phyloP scores from a whole-genome alignment of 1,140 invertebrate genomes.

The Oreohelix idahoensis region DNA sequence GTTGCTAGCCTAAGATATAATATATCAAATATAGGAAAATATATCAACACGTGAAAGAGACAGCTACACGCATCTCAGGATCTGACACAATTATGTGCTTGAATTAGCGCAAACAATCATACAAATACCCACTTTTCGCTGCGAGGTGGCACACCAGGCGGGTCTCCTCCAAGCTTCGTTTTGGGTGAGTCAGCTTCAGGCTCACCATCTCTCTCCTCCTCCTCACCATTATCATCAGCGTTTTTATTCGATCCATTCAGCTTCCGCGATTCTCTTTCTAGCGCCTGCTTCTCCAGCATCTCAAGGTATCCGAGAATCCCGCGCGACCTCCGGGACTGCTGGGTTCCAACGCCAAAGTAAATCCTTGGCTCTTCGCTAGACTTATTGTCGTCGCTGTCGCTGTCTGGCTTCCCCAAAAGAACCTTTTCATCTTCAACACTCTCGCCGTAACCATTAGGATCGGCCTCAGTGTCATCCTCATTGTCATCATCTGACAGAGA shows the following conservation, averaged over 20 bases:
- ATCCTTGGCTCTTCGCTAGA: conserved; percentile 14
- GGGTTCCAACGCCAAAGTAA: conserved; percentile 14
- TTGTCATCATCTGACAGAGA: conserved; percentile 48
- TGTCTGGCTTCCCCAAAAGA: conserved; percentile 19
- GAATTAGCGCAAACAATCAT: too few species aligned
- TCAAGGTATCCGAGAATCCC: conserved; percentile 64
- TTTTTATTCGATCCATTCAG: not conserved
- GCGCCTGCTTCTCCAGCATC: conserved; percentile 60
- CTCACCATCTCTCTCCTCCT: conserved; percentile 23
- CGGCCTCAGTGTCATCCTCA: conserved; percentile 45
- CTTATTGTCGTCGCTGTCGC: conserved; percentile 2
- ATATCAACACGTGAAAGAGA: too few species aligned
- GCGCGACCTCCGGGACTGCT: conserved; percentile 42
- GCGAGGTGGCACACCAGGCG: conserved; percentile 15
- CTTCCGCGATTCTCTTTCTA: not conserved
- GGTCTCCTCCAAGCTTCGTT: conserved; percentile 15
- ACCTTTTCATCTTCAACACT: conserved; percentile 42
- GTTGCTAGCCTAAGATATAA: too few species aligned
- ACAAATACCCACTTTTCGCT: conserved; percentile 30
- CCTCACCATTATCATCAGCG: not conserved
- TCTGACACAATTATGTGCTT: too few species aligned
- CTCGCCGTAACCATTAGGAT: conserved; percentile 38
- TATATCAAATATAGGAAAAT: too few species aligned
- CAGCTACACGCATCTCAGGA: too few species aligned
- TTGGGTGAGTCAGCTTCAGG: conserved; percentile 4